Evolutionary conservation across 2,113 vertebrate species (phyloP).

Genomic region (Tragelaphus imberbis): DNA sequence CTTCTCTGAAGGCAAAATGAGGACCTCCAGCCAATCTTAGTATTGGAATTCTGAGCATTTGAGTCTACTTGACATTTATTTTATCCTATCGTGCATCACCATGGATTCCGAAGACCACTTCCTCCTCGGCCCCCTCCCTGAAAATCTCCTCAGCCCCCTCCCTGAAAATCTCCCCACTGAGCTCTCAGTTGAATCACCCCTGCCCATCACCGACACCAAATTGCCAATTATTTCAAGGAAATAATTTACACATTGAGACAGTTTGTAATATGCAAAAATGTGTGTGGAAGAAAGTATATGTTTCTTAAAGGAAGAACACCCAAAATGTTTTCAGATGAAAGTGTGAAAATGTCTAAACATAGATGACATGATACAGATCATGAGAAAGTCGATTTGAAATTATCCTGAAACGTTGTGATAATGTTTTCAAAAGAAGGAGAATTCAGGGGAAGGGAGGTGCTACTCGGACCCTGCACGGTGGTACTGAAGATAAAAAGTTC

Average conservation of each 20-base stretch:
- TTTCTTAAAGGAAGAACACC: constrained; percentile 73
- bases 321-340: constrained; percentile 73
- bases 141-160: neutral
- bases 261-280: constrained; percentile 65
- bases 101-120: rapidly evolving
- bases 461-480: neutral
- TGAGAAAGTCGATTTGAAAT: constrained; percentile 68
- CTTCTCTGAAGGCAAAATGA: neutral
- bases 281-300: constrained; percentile 72
- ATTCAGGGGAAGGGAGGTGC: constrained; percentile 4
- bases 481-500: neutral
- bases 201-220: constrained; percentile 39
- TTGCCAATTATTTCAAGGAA: constrained; percentile 60
- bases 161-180: neutral
- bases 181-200: neutral
- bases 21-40: neutral
- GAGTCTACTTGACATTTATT: neutral
- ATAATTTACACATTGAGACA: constrained; percentile 62
- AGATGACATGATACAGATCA: constrained; percentile 74
- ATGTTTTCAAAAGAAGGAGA: constrained; percentile 50
- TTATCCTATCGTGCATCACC: rapidly evolving
- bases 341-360: constrained; percentile 76
- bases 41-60: neutral
- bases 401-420: constrained; percentile 45
- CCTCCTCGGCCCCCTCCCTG: neutral